Percentiles rank a stretch among this genome's conserved stretches.
These are phyloP conservation scores for Uria aalge DNA, from an alignment of 2,113 vertebrate species.

Conservation along the genomic window DNA sequence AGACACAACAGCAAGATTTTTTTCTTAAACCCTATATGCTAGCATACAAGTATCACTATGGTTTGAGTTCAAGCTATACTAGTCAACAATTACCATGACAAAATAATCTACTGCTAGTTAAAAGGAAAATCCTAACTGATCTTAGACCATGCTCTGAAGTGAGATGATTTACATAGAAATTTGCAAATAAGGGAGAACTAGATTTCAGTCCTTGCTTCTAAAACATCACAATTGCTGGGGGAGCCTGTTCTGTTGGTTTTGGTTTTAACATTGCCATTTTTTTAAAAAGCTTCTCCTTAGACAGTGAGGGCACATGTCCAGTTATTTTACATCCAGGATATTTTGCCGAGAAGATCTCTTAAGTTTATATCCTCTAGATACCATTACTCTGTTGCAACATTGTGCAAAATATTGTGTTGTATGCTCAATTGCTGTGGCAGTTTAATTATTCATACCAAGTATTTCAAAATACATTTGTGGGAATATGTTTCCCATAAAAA, in stretches of 20 bases:
- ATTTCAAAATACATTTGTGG: neutral
- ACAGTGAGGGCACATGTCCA: neutral
- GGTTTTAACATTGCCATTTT: neutral
- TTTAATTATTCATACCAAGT: neutral
- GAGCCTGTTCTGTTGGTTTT: accelerated
- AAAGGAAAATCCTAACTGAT: neutral
- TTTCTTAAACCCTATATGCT: neutral
- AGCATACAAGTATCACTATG: neutral
- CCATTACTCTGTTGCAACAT: neutral
- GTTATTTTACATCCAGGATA: neutral
- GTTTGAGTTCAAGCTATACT: neutral
- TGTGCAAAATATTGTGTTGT: neutral
- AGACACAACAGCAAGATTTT: neutral
- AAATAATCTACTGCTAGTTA: neutral
- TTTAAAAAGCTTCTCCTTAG: neutral
- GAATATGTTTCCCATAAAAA: neutral
- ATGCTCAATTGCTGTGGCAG: neutral
- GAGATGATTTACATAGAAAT: neutral
- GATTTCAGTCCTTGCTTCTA: neutral
- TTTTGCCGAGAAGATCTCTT: neutral
- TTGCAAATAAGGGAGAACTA: neutral
- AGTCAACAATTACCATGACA: neutral
- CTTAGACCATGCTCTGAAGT: neutral
- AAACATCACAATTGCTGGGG: neutral
- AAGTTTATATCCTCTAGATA: neutral